Base-by-base conservation (phyloP, 2,113 vertebrate species). In the Stictonetta naevosa region DNA sequence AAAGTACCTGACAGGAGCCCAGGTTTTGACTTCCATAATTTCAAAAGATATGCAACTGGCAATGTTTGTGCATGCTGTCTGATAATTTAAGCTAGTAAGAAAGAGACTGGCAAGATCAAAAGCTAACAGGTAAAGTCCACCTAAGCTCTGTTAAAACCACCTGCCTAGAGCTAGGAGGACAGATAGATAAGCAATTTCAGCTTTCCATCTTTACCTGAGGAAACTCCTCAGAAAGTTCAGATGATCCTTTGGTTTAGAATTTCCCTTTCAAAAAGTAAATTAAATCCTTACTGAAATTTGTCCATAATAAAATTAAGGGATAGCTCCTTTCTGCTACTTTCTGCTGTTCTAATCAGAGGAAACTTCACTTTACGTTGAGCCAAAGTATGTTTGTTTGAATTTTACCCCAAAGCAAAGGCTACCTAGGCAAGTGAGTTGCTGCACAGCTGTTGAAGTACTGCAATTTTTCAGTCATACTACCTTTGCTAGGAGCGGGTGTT, bases 31-130 rank as follows among this genome's bases (percentile, higher is more conserved):
- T 95, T 86, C 62, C n/a, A 8, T 89, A 76, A 89, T 87, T 93
- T 88, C 80, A 68, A 66, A 86, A 91, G 69, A 52, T 92, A 83
- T 86, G 92, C 88, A 90, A 68, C 86, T 46, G 66, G 44, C 58
- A 55, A 78, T 93, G 74, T 95, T 94, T 89, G 93, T 92, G 93
- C 69, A 92, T 97, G 92, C 77, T 94, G 69, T 92, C 92, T 95
- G 95, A 95, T 96, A 88, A 68, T 83, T 94, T 94, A 87, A 93
- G 86, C 93, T 59, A 33, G 93, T 87, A 89, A 91, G 89, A 71
- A 90, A 86, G 76, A 60, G 68, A 55, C 77, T 79, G 58, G 31
- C 44, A 92, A 92, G 92, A 92, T 96, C 92, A 93, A 95, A 97
- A 93, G 90, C 89, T 78, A 44, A 72, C 59, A 79, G 85, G 79